Percentiles rank a stretch among this genome's conserved stretches.
These are phyloP conservation scores for Pipa parva DNA, from an alignment of 2,113 vertebrate species.

Conservation along the genomic window DNA sequence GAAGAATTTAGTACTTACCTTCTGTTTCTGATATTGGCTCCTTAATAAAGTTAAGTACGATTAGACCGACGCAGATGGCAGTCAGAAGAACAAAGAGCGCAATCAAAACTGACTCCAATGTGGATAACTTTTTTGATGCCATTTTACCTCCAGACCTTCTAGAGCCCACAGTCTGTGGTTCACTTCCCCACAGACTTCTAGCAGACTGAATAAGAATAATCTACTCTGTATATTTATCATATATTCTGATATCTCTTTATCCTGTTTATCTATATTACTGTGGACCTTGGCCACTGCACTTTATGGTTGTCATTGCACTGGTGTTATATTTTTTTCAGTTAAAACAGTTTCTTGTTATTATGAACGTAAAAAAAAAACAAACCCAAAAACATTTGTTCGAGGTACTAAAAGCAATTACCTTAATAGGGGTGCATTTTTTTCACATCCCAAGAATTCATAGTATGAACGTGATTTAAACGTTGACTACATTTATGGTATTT, in stretches of 20 bases:
- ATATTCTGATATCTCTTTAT: slow-evolving; percentile 21
- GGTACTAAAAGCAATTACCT: too few species aligned
- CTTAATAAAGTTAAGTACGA: slow-evolving; percentile 52
- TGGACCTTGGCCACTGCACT: slow-evolving; percentile 20
- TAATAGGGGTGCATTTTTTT: too few species aligned
- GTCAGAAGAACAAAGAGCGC: slow-evolving; percentile 61
- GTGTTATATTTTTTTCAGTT: too few species aligned
- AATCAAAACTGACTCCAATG: slow-evolving; percentile 59
- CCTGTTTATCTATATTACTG: slow-evolving; percentile 40
- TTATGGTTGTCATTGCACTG: not conserved
- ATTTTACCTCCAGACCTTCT: not conserved
- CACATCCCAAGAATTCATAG: too few species aligned
- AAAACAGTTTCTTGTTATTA: too few species aligned
- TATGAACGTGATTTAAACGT: too few species aligned
- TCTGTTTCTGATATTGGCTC: not conserved
- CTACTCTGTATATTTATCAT: not conserved
- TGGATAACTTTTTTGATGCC: slow-evolving; percentile 43
- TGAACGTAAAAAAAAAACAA: too few species aligned
- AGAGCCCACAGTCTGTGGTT: not conserved
- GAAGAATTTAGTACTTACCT: slow-evolving; percentile 14
- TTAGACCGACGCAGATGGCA: slow-evolving; percentile 51
- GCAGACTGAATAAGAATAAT: not conserved
- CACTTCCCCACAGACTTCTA: not conserved
- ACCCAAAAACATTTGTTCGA: too few species aligned
- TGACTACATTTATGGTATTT: too few species aligned